A percentile compares a stretch with the other conserved stretches of the same genome.
phyloP scores from a whole-genome alignment of 2,888 invertebrate genomes.

The Tryphoninae sp. region DNA sequence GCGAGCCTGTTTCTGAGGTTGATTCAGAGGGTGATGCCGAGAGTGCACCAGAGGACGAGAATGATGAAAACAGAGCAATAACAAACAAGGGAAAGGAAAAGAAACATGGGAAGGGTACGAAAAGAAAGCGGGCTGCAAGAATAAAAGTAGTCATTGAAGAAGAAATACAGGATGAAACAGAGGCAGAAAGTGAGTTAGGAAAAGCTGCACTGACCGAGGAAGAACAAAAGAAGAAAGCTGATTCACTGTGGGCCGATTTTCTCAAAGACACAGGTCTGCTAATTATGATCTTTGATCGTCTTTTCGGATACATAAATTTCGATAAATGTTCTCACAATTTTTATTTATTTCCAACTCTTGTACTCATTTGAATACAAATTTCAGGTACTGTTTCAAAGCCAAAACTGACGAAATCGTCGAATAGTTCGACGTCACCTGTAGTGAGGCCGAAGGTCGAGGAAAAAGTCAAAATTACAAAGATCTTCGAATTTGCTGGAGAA shows the following conservation, averaged over 20 bases:
- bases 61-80: constrained; percentile 73
- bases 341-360: not conserved
- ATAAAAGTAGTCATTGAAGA: constrained; percentile 60
- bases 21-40: constrained; percentile 86
- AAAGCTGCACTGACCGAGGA: constrained; percentile 82
- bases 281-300: not conserved
- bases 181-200: constrained; percentile 73
- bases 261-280: constrained; percentile 85
- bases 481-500: constrained; percentile 95
- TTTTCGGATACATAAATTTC: not conserved
- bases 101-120: constrained; percentile 70
- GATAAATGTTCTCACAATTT: too few species aligned
- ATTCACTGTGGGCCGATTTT: constrained; percentile 91
- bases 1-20: constrained; percentile 86
- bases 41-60: constrained; percentile 84
- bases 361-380: not conserved
- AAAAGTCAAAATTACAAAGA: constrained; percentile 85
- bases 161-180: constrained; percentile 70
- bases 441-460: constrained; percentile 75
- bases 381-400: constrained; percentile 60
- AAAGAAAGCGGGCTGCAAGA: constrained; percentile 67
- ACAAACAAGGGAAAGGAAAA: constrained; percentile 67
- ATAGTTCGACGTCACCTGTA: constrained; percentile 60
- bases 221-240: constrained; percentile 87
- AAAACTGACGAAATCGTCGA: constrained; percentile 67